Evolutionary conservation across 2,888 invertebrate genomes (phyloP), one percentile per base, ranked within the genome.

Genomic region (Leistus spinibarbis): DNA sequence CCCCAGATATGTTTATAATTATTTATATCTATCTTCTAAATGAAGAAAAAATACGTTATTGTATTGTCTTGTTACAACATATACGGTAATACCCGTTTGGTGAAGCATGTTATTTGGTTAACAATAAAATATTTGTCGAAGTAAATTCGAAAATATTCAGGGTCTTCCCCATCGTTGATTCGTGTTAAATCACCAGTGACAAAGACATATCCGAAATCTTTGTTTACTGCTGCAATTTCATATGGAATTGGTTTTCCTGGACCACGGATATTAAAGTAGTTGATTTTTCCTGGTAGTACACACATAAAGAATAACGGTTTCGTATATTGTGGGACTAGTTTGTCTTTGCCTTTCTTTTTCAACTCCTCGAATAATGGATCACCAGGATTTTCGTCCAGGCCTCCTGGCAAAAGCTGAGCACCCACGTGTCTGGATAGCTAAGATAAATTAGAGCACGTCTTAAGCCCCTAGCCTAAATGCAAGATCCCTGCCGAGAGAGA

Each of bases 1-100:
- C 93, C 94, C 83, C 91, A 94, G 53, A 95, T 82, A 76, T 88
- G 86, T 0, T 88, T 84, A 16, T 93, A 80, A 77, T 91, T 90
- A 53, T 88, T 88, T 0, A 87, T 81, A 9, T 89, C 87, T 78
- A 93, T 89, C 0, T 85, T 82, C 89, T 90, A 64, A 40, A 63
- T n/a, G n/a, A 69, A 67, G 2, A 40, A 60, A 3, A 62, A 57
- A 73, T 66, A 22, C 19, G 24, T 22, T 2, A 24, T 13, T 17
- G 22, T 65, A 23, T 3, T 13, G n/a, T 65, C 71, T 76, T 70
- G n/a, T 13, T 24, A 65, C 24, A 24, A 23, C 20, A 40, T 65
- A 54, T n/a, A 16, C 40, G 16, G 68, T 80, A 82, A 82, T 83
- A 89, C 88, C 77, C 86, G 85, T 80, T 85, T 88, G 0, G 89